phyloP scores from a whole-genome alignment of 2,888 invertebrate species.

The Sycophila texana region DNA sequence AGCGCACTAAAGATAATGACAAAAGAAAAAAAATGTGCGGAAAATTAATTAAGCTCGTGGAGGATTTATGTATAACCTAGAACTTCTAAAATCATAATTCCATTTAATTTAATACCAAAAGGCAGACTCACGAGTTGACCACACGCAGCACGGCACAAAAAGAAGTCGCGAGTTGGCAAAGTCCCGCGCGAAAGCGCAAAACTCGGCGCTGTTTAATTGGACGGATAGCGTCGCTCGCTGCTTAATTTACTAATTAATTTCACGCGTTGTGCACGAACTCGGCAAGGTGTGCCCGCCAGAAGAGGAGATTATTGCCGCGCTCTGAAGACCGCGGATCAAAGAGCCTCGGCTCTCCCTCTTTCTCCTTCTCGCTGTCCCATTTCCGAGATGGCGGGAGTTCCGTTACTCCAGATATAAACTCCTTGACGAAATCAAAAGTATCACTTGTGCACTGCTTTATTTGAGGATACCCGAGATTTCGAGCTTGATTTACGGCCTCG shows the following conservation, averaged over 20 bases:
- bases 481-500: neutral
- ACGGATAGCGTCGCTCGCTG: conserved; percentile 64
- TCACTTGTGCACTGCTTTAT: neutral
- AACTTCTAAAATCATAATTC: neutral
- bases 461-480: neutral
- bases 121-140: neutral
- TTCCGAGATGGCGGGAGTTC: conserved; percentile 16
- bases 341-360: neutral
- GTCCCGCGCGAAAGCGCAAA: conserved; percentile 61
- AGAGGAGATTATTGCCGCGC: neutral
- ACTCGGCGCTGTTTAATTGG: conserved; percentile 72
- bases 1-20: neutral
- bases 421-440: neutral
- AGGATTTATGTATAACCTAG: too few relatives aligned
- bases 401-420: conserved; percentile 21
- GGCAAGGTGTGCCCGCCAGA: neutral
- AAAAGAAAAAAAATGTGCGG: neutral
- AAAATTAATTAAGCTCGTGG: neutral
- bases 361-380: neutral
- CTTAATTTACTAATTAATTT: conserved; percentile 75
- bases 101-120: neutral
- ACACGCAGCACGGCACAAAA: neutral
- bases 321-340: conserved; percentile 9
- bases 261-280: conserved; percentile 60
- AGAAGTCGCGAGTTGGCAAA: neutral